Percentiles rank a stretch among this genome's conserved stretches.
Conservation (phyloP, 2,113 vertebrate genomes). For the Aramus guarauna region DNA sequence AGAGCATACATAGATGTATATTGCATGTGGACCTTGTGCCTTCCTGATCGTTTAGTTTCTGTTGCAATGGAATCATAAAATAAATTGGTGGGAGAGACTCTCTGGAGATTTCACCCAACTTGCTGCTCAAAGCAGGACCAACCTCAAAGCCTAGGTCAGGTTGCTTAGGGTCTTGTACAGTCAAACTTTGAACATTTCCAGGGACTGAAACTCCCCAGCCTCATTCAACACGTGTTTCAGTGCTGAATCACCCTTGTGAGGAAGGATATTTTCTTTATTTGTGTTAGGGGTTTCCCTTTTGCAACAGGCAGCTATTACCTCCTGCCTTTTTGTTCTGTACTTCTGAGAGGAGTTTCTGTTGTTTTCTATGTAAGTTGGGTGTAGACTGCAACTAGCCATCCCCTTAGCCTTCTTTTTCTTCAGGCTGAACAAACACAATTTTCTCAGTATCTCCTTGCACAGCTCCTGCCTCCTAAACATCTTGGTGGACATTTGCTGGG, state of each 20-base stretch:
- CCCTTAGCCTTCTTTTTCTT: neutral
- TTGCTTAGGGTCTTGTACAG: neutral
- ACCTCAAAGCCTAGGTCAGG: neutral
- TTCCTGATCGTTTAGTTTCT: neutral
- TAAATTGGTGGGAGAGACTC: neutral
- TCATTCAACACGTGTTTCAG: neutral
- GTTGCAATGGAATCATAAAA: neutral
- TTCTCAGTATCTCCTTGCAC: neutral
- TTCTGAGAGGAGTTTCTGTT: neutral
- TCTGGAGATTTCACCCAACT: neutral
- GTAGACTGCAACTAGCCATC: neutral
- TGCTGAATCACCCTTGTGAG: neutral
- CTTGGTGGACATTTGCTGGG: neutral
- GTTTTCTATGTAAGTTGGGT: neutral
- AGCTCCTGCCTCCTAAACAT: neutral
- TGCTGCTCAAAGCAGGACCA: neutral
- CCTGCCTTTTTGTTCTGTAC: neutral
- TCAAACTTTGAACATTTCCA: neutral
- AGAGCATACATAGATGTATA: neutral
- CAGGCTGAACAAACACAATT: neutral
- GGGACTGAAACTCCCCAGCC: neutral
- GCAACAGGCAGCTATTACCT: neutral
- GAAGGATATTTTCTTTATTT: neutral
- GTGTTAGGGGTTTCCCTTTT: neutral
- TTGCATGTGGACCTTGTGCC: neutral